phyloP scores from a whole-genome alignment of 2,888 invertebrate species.

The Cataglyphis livida region DNA sequence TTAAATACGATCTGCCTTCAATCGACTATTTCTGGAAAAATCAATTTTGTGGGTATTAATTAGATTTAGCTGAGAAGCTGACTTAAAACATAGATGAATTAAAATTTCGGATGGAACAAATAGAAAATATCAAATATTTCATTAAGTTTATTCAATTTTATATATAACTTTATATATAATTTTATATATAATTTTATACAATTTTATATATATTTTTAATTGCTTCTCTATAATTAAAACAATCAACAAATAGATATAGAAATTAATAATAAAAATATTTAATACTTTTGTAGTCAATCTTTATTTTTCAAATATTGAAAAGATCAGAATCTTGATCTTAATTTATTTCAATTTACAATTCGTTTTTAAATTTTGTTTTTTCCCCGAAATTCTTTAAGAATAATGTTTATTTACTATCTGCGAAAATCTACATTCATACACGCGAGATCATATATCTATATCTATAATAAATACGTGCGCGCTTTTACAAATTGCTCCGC shows the following conservation, averaged over 20 bases:
- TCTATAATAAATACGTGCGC: not conserved
- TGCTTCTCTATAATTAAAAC: not conserved
- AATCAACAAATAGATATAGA: not conserved
- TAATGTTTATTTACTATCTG: not conserved
- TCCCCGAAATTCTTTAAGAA: not conserved
- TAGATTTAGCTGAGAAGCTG: not conserved
- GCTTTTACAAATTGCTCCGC: not conserved
- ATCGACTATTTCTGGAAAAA: constrained; percentile 35
- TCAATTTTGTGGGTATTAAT: constrained; percentile 15
- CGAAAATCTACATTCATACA: not conserved
- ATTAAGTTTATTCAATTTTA: not conserved
- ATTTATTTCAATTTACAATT: not conserved
- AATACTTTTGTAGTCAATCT: not conserved
- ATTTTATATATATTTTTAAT: not conserved
- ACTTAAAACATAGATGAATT: not conserved
- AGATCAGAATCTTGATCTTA: not conserved
- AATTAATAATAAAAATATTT: not conserved
- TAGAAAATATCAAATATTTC: not conserved
- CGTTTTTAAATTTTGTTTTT: not conserved
- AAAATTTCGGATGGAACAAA: not conserved
- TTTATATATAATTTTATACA: no score
- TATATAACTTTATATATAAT: no score
- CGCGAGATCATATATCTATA: not conserved
- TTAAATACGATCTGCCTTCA: constrained; percentile 6
- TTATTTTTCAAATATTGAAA: not conserved